A percentile compares a stretch with the other conserved stretches of the same genome.
These are phyloP conservation scores for Yasuhikotakia modesta DNA, from an alignment of 2,797 vertebrate species.

Conservation along the genomic window DNA sequence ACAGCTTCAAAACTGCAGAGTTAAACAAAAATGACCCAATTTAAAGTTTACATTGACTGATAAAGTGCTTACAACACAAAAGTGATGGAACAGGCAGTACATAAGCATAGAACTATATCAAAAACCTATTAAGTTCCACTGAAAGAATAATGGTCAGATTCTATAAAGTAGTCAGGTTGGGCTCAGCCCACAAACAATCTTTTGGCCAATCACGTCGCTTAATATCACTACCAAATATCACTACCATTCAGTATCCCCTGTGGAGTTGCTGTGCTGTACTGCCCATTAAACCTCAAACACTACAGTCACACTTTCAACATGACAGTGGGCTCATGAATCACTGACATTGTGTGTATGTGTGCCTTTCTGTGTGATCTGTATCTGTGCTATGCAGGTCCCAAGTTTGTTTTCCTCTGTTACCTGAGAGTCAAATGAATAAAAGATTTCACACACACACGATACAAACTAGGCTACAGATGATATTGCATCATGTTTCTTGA, in stretches of 20 bases:
- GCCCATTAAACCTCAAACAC: slow-evolving; percentile 19
- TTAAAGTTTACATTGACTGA: slow-evolving; percentile 5
- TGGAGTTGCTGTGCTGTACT: not conserved
- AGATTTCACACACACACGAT: slow-evolving; percentile 20
- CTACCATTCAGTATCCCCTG: not conserved
- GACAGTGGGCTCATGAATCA: slow-evolving; percentile 21
- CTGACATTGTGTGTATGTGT: slow-evolving; percentile 10
- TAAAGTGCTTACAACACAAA: not conserved
- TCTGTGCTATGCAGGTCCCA: not conserved
- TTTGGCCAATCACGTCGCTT: not conserved
- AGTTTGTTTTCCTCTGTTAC: slow-evolving; percentile 20
- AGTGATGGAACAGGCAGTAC: not conserved
- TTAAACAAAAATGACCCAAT: not conserved
- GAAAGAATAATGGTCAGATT: not conserved
- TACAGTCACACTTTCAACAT: slow-evolving; percentile 35
- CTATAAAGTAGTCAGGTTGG: not conserved
- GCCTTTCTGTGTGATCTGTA: slow-evolving; percentile 8
- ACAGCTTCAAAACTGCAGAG: not conserved
- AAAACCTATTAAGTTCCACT: too few species aligned
- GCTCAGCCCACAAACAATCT: not conserved
- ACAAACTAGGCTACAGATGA: slow-evolving; percentile 31
- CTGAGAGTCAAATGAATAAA: slow-evolving; percentile 35
- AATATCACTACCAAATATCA: not conserved
- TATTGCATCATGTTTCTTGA: slow-evolving; percentile 23
- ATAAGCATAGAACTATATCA: not conserved